Evolutionary conservation across 2,797 vertebrate genomes (phyloP), one percentile per base, ranked within the genome.

Genomic region (Xiphophorus birchmanni): DNA sequence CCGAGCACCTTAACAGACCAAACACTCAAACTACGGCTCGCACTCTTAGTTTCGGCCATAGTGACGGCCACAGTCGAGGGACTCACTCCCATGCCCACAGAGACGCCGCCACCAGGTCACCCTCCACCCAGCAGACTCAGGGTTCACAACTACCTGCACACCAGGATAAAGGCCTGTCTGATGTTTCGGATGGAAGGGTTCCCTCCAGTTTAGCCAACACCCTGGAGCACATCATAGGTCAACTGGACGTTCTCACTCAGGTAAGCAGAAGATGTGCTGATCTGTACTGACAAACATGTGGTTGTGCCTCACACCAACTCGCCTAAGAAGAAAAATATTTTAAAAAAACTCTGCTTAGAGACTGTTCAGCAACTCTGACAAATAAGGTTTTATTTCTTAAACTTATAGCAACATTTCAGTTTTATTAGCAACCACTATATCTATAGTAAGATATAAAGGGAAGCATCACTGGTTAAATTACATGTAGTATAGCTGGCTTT

Each of bases 241-340:
- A 98, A 86, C 94, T 99, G 89, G 97, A 97, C 73, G 95, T 99
- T 90, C 97, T 99, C 80, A 99, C 97, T 79, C 97, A 98, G 98
- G 98, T 99, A 96, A 89, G 87, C 77, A 80, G 81, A 83, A 83
- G 71, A 82, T 76, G 79, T 83, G 75, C 50, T 74, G 47, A 84
- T 87, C 82, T 80, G 54, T 81, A 69, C 80, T 81, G 84, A 83
- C 87, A 87, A 84, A 79, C 73, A 75, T 72, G 54, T 75, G 67
- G 54, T 80, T 80, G 74, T 79, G 75, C 83, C 84, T 13, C 86
- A 87, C 80, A 87, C 87, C 81, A 88, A 75, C 79, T 81, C 65
- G 74, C 76, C 74, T 79, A 54, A 84, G 78, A 90, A 87, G 77
- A 91, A 90, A 90, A 81, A 79, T 80, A 74, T 83, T 47, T 56